These are phyloP conservation scores for Nibea coibor DNA, from an alignment of 2,113 vertebrate genomes.

Conservation along the genomic window DNA sequence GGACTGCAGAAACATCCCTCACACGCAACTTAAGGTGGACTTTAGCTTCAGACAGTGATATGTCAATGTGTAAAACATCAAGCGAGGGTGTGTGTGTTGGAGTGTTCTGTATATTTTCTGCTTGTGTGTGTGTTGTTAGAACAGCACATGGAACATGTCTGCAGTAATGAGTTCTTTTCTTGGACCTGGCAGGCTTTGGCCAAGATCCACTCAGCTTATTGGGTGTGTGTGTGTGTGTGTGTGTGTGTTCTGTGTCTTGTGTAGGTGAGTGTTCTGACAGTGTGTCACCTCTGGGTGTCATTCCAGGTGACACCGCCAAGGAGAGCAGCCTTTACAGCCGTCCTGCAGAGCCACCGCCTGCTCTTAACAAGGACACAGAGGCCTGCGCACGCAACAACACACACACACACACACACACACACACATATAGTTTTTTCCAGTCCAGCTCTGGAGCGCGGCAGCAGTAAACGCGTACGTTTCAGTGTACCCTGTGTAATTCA, in stretches of 20 bases:
- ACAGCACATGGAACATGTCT: constrained; percentile 48
- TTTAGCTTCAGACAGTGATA: neutral
- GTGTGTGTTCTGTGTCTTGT: constrained; percentile 30
- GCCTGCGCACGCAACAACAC: constrained; percentile 41
- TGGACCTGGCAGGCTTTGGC: constrained; percentile 51
- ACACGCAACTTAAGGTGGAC: neutral
- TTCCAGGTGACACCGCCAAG: constrained; percentile 68
- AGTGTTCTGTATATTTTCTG: neutral
- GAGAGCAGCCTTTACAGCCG: constrained; percentile 71
- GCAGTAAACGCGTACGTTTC: constrained; percentile 59
- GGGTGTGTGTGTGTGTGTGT: constrained; percentile 9
- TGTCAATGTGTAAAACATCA: neutral
- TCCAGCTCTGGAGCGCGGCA: constrained; percentile 24
- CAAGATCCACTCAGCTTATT: constrained; percentile 37
- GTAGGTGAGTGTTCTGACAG: constrained; percentile 66
- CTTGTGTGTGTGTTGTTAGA: constrained; percentile 19
- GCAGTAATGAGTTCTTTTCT: constrained; percentile 72
- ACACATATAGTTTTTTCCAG: neutral
- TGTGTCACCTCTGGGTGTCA: constrained; percentile 80
- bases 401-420: constrained; percentile 28
- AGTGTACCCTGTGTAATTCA: constrained; percentile 57
- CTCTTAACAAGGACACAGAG: constrained; percentile 74
- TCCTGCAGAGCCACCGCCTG: constrained; percentile 69
- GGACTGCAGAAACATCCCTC: neutral
- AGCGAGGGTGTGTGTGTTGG: neutral